A percentile compares a stretch with the other conserved stretches of the same genome.
These are phyloP conservation scores for Ethmia dodecea DNA, from an alignment of 2,888 invertebrate species.

Conservation along the genomic window DNA sequence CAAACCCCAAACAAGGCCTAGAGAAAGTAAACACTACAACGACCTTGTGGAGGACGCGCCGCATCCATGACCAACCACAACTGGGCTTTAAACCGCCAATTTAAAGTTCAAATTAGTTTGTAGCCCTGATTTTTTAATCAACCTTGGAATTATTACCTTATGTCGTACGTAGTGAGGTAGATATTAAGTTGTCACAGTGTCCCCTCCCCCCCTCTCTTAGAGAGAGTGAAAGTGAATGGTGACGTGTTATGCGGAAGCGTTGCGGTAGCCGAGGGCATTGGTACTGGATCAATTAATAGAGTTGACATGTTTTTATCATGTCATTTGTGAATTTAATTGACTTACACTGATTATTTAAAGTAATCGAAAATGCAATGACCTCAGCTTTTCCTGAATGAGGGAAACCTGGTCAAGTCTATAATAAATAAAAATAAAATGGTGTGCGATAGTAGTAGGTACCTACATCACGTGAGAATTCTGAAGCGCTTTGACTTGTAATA, in stretches of 20 bases:
- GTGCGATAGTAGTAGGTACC: no score
- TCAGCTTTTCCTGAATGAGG: no score
- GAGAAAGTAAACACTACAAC: constrained; percentile 66
- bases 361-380: no score
- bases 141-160: constrained; percentile 33
- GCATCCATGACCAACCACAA: constrained; percentile 7
- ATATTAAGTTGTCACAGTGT: constrained; percentile 16
- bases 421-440: no score
- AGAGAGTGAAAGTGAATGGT: constrained; percentile 64
- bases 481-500: no score
- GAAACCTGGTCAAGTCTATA: no score
- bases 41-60: constrained; percentile 61
- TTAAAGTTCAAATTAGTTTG: constrained; percentile 2
- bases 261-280: constrained; percentile 52
- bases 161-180: constrained; percentile 28
- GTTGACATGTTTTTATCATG: no score
- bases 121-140: no score
- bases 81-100: neutral
- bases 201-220: neutral
- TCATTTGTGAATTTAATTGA: no score
- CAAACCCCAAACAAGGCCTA: constrained; percentile 45
- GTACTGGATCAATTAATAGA: no score
- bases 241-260: constrained; percentile 58
- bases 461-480: no score
- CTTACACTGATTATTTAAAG: no score